These are phyloP conservation scores for Semicossyphus pulcher DNA, from an alignment of 2,113 vertebrate species.

Conservation along the genomic window DNA sequence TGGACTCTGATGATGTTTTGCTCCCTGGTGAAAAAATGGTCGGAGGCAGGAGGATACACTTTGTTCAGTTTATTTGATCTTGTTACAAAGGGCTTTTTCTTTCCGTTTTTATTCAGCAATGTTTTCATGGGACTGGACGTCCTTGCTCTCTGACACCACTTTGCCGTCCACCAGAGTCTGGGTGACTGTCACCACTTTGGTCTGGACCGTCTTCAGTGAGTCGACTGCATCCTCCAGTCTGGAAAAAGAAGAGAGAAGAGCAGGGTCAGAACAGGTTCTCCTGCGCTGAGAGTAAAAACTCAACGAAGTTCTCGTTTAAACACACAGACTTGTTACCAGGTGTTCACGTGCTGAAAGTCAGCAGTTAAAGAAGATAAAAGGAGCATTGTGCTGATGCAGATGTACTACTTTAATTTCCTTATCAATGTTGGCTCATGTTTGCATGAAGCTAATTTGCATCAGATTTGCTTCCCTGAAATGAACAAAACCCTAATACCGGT, in stretches of 20 bases:
- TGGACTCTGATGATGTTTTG: background rate
- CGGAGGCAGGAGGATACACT: background rate
- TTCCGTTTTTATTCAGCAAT: background rate
- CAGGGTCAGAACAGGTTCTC: background rate
- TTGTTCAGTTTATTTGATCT: constrained; percentile 33
- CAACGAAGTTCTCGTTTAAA: too few species aligned
- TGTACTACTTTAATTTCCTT: constrained; percentile 16
- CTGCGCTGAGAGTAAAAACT: too few species aligned
- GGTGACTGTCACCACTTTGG: constrained; percentile 69
- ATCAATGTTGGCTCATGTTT: constrained; percentile 37
- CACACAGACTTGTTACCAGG: background rate
- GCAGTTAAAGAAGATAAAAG: background rate
- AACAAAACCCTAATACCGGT: background rate
- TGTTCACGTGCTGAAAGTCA: background rate
- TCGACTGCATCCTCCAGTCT: constrained; percentile 66
- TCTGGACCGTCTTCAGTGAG: constrained; percentile 18
- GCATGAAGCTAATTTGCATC: constrained; percentile 58
- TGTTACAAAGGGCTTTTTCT: background rate
- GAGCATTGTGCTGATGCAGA: background rate
- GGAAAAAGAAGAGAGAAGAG: constrained; percentile 15
- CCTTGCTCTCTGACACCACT: constrained; percentile 72
- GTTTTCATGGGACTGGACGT: constrained; percentile 45
- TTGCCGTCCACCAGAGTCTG: constrained; percentile 76
- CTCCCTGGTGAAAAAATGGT: background rate
- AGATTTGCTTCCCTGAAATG: constrained; percentile 26